Evolutionary conservation across 2,888 invertebrate genomes (phyloP).

Genomic region (Cerceris ruficornis): DNA sequence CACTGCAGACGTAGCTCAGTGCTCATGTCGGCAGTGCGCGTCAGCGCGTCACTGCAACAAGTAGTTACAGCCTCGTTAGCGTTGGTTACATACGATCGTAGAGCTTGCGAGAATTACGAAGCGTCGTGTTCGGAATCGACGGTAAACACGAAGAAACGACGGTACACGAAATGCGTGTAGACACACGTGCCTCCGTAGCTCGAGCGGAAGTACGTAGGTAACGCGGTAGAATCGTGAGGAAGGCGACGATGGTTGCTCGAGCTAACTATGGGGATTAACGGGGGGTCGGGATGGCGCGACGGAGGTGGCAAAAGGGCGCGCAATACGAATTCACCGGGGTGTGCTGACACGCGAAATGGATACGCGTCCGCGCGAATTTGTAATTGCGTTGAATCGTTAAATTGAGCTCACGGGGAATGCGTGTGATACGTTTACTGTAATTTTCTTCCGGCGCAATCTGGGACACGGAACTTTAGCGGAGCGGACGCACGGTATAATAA

Average conservation of each 20-base stretch:
- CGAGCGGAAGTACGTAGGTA: background rate
- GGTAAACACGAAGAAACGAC: slow-evolving; percentile 35
- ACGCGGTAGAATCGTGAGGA: background rate
- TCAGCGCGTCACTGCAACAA: slow-evolving; percentile 90
- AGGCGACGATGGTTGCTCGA: background rate
- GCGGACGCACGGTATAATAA: background rate
- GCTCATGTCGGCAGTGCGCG: slow-evolving; percentile 87
- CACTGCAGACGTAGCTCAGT: slow-evolving; percentile 88
- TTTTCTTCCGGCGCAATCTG: background rate
- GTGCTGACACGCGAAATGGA: background rate
- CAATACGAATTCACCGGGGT: background rate
- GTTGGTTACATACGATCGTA: slow-evolving; percentile 36
- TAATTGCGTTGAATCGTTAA: background rate
- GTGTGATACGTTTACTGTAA: background rate
- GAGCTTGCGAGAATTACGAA: slow-evolving; percentile 31
- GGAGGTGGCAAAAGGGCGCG: too few relatives aligned
- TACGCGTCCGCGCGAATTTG: background rate
- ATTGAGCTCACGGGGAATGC: too few relatives aligned
- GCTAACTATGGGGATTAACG: too few relatives aligned
- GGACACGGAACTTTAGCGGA: background rate
- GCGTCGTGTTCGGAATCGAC: slow-evolving; percentile 17
- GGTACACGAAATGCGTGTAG: background rate
- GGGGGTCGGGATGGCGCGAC: too few relatives aligned
- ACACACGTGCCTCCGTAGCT: background rate
- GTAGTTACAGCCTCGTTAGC: slow-evolving; percentile 67